Evolutionary conservation across 2,888 invertebrate genomes (phyloP).

Genomic region (Cenopis cana): DNA sequence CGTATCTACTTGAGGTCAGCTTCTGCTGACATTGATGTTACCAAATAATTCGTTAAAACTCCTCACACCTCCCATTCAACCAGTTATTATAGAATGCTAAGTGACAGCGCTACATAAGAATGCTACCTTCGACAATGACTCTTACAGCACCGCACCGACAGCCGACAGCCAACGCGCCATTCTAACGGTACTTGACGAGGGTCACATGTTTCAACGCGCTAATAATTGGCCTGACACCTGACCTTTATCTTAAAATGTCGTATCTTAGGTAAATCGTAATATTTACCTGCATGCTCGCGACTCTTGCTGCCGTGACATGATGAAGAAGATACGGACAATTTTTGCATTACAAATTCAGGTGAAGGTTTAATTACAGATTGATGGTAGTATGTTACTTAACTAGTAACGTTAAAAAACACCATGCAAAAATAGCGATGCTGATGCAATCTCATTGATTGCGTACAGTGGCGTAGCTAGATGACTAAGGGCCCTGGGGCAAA

Average conservation of each 20-base stretch:
- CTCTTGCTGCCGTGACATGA: neutral
- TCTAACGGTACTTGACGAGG: neutral
- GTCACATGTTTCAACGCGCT: constrained; percentile 25
- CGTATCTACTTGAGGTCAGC: too few relatives aligned
- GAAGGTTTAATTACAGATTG: too few relatives aligned
- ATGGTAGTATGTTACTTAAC: too few relatives aligned
- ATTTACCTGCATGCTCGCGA: neutral
- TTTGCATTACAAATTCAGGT: neutral
- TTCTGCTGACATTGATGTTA: too few relatives aligned
- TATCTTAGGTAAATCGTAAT: neutral
- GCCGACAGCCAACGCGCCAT: neutral
- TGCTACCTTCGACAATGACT: neutral
- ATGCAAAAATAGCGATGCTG: neutral
- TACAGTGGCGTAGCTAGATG: too few relatives aligned
- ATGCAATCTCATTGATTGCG: neutral
- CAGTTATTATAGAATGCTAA: constrained; percentile 1
- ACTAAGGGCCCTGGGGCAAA: too few relatives aligned
- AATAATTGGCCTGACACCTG: constrained; percentile 12
- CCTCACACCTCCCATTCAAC: too few relatives aligned
- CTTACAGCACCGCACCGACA: neutral
- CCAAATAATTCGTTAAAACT: too few relatives aligned
- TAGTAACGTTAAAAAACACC: neutral
- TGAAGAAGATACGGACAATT: neutral
- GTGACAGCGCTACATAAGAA: neutral
- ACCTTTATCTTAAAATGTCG: constrained; percentile 17